Evolutionary conservation across 2,797 vertebrate genomes (phyloP), one percentile per base, ranked within the genome.

Genomic region (Esox lucius): DNA sequence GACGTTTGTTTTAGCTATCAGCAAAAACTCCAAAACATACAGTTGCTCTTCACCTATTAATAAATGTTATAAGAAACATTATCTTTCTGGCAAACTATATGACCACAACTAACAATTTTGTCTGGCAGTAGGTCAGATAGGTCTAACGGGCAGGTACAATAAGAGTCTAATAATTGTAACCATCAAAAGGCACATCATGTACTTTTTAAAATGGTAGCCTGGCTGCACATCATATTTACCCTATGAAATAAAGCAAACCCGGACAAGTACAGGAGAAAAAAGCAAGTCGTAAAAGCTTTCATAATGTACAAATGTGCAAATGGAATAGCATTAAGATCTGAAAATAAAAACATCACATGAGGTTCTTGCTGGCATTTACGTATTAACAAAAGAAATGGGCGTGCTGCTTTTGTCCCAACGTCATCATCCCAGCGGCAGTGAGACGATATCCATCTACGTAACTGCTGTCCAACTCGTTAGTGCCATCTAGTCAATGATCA

Each of bases 261-360:
- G 74, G 73, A 75, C n/a, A 78, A 31, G 80, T 69, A 19, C 69
- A 73, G 75, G 59, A 51, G 75, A 51, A 64, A 65, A 64, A 42
- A 78, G 69, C 53, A 5, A 48, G 72, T 75, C 80, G 53, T 72
- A 78, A 79, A 79, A 70, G 74, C 76, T 93, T 89, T 6, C 39
- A 42, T 42, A 46, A 46, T 7, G 42, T 91, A 90, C 88, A 93
- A 89, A 90, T 91, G 94, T 96, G 93, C 94, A 96, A 95, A 93
- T 87, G 86, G 89, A 89, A 12, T 68, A 33, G 33, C 53, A 84
- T 35, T 26, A 70, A 68, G 70, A 81, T 24, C 49, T 65, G 66
- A 84, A 87, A 79, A 74, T 35, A 81, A 46, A 90, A 88, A 84
- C 74, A 73, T 83, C 68, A 80, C 51, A 75, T 46, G 42, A 91